Evolutionary conservation across 1,140 invertebrate genomes (phyloP).

Genomic region (Condylostylus longicornis): DNA sequence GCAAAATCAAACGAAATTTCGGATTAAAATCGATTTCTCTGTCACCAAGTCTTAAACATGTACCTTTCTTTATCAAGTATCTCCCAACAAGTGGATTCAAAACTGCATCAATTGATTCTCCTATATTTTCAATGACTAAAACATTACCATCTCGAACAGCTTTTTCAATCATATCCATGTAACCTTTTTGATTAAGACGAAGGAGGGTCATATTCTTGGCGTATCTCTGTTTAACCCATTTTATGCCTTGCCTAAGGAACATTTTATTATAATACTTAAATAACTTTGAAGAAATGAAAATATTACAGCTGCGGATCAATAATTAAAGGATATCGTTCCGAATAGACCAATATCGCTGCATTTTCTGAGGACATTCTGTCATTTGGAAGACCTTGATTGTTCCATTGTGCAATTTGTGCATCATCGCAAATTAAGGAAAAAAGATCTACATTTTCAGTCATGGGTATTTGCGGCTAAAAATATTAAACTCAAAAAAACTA

Average conservation of each 20-base stretch:
- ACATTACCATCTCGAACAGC: constrained; percentile 57
- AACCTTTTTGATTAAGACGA: constrained; percentile 63
- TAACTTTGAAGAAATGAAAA: constrained; percentile 1
- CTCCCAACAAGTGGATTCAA: constrained; percentile 78
- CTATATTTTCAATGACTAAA: constrained; percentile 79
- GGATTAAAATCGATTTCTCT: constrained; percentile 79
- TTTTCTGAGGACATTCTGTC: constrained; percentile 91
- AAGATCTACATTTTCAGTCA: constrained; percentile 62
- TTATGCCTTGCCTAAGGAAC: constrained; percentile 63
- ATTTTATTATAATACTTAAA: constrained; percentile 4
- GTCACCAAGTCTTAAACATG: constrained; percentile 66
- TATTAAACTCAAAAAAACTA: constrained; percentile 5
- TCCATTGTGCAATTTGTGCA: constrained; percentile 81
- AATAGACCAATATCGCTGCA: constrained; percentile 79
- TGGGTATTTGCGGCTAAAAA: constrained; percentile 54
- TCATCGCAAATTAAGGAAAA: constrained; percentile 76
- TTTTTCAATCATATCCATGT: constrained; percentile 70
- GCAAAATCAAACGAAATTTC: constrained; percentile 69
- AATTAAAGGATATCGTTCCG: constrained; percentile 83
- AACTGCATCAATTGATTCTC: constrained; percentile 76
- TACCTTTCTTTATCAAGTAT: constrained; percentile 72
- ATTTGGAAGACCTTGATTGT: constrained; percentile 82
- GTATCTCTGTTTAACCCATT: constrained; percentile 84
- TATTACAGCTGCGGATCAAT: constrained; percentile 73
- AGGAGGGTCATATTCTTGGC: constrained; percentile 56